These are phyloP conservation scores for Littorina saxatilis DNA, from an alignment of 1,140 invertebrate species.

Conservation along the genomic window DNA sequence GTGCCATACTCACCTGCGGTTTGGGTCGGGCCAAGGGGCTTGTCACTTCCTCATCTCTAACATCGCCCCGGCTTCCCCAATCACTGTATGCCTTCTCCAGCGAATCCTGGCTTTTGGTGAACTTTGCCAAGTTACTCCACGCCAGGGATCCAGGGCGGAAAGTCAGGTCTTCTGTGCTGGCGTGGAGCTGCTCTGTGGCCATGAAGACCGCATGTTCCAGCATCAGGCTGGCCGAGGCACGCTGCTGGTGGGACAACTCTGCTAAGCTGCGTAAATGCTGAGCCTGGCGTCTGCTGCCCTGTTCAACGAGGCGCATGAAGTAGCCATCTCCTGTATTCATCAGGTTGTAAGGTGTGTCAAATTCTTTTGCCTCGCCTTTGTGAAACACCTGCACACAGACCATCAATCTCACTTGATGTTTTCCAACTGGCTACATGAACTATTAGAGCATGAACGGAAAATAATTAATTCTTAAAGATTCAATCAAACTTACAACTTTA, in stretches of 20 bases:
- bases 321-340: slow-evolving; percentile 77
- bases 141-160: slow-evolving; percentile 31
- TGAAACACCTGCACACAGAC: slow-evolving; percentile 60
- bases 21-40: not conserved
- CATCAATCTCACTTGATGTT: not conserved
- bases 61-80: slow-evolving; percentile 32
- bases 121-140: slow-evolving; percentile 27
- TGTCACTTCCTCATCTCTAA: slow-evolving; percentile 8
- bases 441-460: not conserved
- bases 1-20: slow-evolving; percentile 9
- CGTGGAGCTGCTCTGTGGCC: slow-evolving; percentile 31
- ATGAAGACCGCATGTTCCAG: slow-evolving; percentile 40
- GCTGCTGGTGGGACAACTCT: slow-evolving; percentile 34
- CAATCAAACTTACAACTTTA: not conserved
- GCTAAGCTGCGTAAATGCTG: slow-evolving; percentile 47
- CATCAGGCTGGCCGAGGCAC: slow-evolving; percentile 37
- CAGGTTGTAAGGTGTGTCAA: slow-evolving; percentile 82
- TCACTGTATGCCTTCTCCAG: slow-evolving; percentile 32
- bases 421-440: not conserved
- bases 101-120: slow-evolving; percentile 32
- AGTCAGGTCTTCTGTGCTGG: slow-evolving; percentile 34
- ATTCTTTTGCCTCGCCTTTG: slow-evolving; percentile 77
- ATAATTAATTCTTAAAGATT: not conserved
- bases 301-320: slow-evolving; percentile 74
- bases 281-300: slow-evolving; percentile 55